phyloP scores from a whole-genome alignment of 2,888 invertebrate species.

The Habrosyne pyritoides region DNA sequence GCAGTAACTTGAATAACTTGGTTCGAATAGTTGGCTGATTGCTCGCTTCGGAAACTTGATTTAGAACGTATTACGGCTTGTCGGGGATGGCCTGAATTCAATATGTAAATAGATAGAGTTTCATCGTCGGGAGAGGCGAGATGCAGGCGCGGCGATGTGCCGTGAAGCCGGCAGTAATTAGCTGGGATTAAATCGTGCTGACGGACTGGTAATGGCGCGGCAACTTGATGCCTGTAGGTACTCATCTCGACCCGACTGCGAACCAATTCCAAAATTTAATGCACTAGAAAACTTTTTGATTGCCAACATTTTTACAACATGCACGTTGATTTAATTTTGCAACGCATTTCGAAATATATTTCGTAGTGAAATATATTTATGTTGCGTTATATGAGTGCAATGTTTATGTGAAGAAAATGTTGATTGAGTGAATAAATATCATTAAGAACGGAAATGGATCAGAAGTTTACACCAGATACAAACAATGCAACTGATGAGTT shows the following conservation, averaged over 20 bases:
- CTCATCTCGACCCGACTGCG: slow-evolving; percentile 36
- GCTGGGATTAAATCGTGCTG: slow-evolving; percentile 63
- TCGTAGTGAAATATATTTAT: neutral
- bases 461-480: slow-evolving; percentile 18
- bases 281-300: slow-evolving; percentile 49
- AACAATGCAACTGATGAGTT: slow-evolving; percentile 26
- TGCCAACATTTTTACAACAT: slow-evolving; percentile 44
- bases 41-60: slow-evolving; percentile 40
- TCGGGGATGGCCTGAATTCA: slow-evolving; percentile 45
- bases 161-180: slow-evolving; percentile 63
- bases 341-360: slow-evolving; percentile 4
- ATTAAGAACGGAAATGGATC: slow-evolving; percentile 5
- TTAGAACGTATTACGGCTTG: slow-evolving; percentile 35
- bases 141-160: slow-evolving; percentile 42
- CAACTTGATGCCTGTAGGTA: slow-evolving; percentile 50
- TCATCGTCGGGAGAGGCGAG: slow-evolving; percentile 31
- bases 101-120: slow-evolving; percentile 53
- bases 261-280: slow-evolving; percentile 48
- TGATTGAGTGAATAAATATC: neutral
- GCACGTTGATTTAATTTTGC: slow-evolving; percentile 13
- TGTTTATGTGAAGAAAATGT: neutral
- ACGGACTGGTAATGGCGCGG: slow-evolving; percentile 51
- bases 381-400: neutral
- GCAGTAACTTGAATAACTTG: slow-evolving; percentile 42
- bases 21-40: slow-evolving; percentile 52